Base-by-base conservation (phyloP, 2,888 invertebrate species). In the Eristalis pertinax region DNA sequence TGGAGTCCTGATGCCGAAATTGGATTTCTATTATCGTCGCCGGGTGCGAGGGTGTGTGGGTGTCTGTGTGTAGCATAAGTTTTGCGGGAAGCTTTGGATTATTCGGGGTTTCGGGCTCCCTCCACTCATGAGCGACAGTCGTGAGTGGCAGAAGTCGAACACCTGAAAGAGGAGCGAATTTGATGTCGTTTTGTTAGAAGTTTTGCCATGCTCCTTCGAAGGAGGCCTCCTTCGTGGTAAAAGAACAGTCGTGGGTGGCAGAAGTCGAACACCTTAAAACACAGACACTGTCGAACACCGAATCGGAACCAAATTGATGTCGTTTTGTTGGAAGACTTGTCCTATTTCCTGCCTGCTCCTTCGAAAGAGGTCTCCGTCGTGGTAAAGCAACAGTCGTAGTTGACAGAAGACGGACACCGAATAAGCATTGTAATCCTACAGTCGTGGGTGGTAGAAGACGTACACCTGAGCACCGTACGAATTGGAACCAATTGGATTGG, bases 11-110 rank as follows among this genome's bases (percentile, higher is more conserved):
- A 68, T 32, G 22, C 56, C 38, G 32, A 70, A 78, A 65, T 70
- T 70, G 13, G 78, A 78, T 38, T 72, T 65, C 41, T 78, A 78
- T 72, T 65, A 35, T 60, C n/a, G 8, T 50, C 50, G 8, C 43
- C 50, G 19, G 8, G 19, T 8, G 8, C 2, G 19, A 50, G n/a
- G 8, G 50, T 19, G 50, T 22, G 19, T 8, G 8, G 2, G 19
- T 19, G n/a, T 2, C 19, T 19, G 50, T 22, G 58, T 26, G 60
- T 41, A 38, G 60, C 26, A 72, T 72, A 72, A 73, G 62, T 63
- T 43, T 50, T 4, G 7, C n/a, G n/a, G 43, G 43, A 19, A n/a
- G 43, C n/a, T n/a, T 50, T 19, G 19, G 50, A 50, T 50, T 50
- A 50, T 8, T 19, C 10, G 32, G 32, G 8, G n/a, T 7, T 2